Evolutionary conservation across 2,113 vertebrate species (phyloP).

Genomic region (Beaufortia kweichowensis): DNA sequence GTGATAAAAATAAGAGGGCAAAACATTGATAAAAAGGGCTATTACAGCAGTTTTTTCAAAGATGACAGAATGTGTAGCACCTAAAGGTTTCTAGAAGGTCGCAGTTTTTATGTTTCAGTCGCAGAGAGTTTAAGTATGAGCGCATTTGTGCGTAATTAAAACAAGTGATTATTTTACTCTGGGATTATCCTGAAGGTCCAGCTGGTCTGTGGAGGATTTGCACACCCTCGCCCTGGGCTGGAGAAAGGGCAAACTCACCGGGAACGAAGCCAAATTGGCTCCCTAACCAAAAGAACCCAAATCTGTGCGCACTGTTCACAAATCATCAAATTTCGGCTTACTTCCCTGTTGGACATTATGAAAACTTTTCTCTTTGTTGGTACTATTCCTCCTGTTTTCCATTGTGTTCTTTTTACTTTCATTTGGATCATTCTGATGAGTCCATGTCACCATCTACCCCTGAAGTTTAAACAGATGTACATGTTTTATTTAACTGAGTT

Average conservation of each 20-base stretch:
- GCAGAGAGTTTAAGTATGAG: slow-evolving; percentile 3
- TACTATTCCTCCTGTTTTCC: not conserved
- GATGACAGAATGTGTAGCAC: too few species aligned
- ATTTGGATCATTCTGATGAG: not conserved
- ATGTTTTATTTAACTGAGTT: too few species aligned
- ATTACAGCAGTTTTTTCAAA: too few species aligned
- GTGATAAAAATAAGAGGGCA: too few species aligned
- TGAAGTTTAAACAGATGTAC: too few species aligned
- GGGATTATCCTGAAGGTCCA: slow-evolving; percentile 76
- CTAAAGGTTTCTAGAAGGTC: not conserved
- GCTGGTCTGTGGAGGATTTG: slow-evolving; percentile 76
- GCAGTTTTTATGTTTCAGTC: not conserved
- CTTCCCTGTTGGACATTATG: not conserved
- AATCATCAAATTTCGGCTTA: slow-evolving; percentile 43
- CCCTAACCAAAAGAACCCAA: slow-evolving; percentile 52
- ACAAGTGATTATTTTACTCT: slow-evolving; percentile 71
- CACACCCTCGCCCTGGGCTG: slow-evolving; percentile 63
- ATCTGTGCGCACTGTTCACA: slow-evolving; percentile 39
- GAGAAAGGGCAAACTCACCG: slow-evolving; percentile 70
- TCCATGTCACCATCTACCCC: too few species aligned
- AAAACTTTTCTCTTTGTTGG: not conserved
- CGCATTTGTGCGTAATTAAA: slow-evolving; percentile 74
- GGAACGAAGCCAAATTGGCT: slow-evolving; percentile 73
- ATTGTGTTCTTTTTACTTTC: not conserved
- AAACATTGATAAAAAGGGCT: too few species aligned